Base-by-base conservation (phyloP, 2,888 invertebrate species). In the Drosophila rubida region DNA sequence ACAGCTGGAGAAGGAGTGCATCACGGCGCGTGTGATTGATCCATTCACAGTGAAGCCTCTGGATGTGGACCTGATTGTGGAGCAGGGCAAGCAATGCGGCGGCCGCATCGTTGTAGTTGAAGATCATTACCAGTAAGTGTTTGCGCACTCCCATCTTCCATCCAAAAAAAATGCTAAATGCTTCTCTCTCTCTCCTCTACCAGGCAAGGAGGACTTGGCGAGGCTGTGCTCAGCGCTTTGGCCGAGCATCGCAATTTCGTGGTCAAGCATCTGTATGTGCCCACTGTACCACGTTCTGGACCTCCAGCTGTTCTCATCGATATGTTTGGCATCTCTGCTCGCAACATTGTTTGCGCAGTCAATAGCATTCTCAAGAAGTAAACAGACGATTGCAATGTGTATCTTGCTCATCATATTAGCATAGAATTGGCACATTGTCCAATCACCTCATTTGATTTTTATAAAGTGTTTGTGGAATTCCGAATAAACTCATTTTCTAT, bases 31-130 rank as follows among this genome's bases (percentile, higher is more conserved):
- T 44, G 95, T 99, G 19, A 91, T 99, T 90, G 99, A 99, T 93
- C 97, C 96, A 5, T 99, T 99, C 93, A 98, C 99, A 8, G 93
- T 99, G 66, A 99, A 99, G 93, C 99, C 99, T 0, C 93, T 99
- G 77, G 99, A 99, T 92, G 94, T 93, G 57, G 94, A 94, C 0
- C 93, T 95, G 1, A 95, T 99, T 39, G 91, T 95, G 39, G 93
- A 93, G 53, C 95, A 97, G 91, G 98, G 97, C 2, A 93, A 93
- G 69, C 95, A 95, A 57, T 95, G 94, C 59, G 96, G 96, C 6
- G 98, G 98, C 1, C 93, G 95, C 8, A 94, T 99, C 58, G 91
- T 99, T 50, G 97, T 98, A 32, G 98, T 99, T 0, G 99, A 99
- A 92, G 99, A 99, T 91, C 99, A 99, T 92, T 99, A 99, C 92